A percentile compares a stretch with the other conserved stretches of the same genome.
These are phyloP conservation scores for Darevskia nairensis DNA, from an alignment of 2,797 vertebrate genomes.

Conservation along the genomic window DNA sequence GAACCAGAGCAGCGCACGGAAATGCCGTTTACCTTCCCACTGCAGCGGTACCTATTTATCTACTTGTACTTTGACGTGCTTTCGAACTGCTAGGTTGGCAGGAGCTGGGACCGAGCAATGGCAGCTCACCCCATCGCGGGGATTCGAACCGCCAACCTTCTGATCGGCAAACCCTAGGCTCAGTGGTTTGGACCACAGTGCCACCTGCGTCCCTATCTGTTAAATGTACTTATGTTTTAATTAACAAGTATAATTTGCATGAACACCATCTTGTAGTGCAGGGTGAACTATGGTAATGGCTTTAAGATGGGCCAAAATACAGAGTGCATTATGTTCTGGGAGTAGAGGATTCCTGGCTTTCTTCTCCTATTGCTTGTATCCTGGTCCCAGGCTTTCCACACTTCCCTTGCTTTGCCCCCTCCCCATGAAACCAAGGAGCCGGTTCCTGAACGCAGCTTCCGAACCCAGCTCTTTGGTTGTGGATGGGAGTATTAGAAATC, in stretches of 20 bases:
- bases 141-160: too few species aligned
- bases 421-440: neutral
- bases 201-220: too few species aligned
- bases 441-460: neutral
- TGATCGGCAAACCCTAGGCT: too few species aligned
- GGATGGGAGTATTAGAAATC: neutral
- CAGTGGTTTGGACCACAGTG: too few species aligned
- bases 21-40: too few species aligned
- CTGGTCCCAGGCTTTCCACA: neutral
- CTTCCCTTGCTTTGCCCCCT: neutral
- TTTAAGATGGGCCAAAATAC: neutral
- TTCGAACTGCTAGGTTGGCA: too few species aligned
- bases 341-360: neutral
- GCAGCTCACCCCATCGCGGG: too few species aligned
- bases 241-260: neutral
- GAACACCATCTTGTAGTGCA: neutral
- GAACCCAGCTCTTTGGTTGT: neutral
- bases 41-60: too few species aligned
- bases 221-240: too few species aligned
- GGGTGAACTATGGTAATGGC: slow-evolving; percentile 5
- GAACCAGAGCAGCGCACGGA: too few species aligned
- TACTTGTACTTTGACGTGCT: too few species aligned
- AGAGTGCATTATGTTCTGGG: neutral
- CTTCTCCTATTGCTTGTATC: neutral
- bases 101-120: too few species aligned